A percentile compares a stretch with the other conserved stretches of the same genome.
These are phyloP conservation scores for Drosophila austrosaltans DNA, from an alignment of 2,888 invertebrate species.

Conservation along the genomic window DNA sequence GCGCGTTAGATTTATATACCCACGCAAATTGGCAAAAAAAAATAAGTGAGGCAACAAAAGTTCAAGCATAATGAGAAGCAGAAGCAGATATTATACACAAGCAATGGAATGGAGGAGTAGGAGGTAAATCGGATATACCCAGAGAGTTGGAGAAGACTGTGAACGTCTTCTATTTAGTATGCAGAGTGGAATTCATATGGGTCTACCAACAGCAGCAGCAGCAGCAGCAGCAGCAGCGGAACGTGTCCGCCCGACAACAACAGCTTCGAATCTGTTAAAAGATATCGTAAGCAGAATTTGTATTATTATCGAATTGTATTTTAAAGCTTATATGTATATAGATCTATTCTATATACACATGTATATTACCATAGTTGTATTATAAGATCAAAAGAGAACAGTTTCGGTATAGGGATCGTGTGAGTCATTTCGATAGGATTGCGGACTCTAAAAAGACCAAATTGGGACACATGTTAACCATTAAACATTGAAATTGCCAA, in stretches of 20 bases:
- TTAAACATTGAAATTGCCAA: conserved; percentile 61
- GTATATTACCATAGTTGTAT: neutral
- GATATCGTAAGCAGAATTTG: conserved; percentile 39
- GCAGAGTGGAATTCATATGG: conserved; percentile 49
- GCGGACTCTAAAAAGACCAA: neutral
- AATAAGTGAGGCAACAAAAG: neutral
- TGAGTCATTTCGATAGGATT: neutral
- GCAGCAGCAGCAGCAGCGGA: conserved; percentile 22
- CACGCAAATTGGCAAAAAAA: conserved; percentile 66
- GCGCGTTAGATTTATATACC: conserved; percentile 83
- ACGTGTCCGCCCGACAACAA: conserved; percentile 47
- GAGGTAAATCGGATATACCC: conserved; percentile 65
- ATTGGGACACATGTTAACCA: conserved; percentile 58
- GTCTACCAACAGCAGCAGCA: conserved; percentile 19
- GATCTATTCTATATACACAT: neutral
- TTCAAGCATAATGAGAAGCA: conserved; percentile 64
- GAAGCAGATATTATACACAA: conserved; percentile 28
- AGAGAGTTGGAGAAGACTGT: conserved; percentile 50
- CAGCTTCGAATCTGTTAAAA: conserved; percentile 17
- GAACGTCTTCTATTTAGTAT: conserved; percentile 67
- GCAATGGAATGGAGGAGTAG: neutral
- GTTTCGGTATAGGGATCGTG: neutral
- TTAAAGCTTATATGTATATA: neutral
- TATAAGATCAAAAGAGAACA: conserved; percentile 22
- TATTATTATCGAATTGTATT: conserved; percentile 48